Evolutionary conservation across 2,888 invertebrate genomes (phyloP).

Genomic region (Cryptocephalus primarius): DNA sequence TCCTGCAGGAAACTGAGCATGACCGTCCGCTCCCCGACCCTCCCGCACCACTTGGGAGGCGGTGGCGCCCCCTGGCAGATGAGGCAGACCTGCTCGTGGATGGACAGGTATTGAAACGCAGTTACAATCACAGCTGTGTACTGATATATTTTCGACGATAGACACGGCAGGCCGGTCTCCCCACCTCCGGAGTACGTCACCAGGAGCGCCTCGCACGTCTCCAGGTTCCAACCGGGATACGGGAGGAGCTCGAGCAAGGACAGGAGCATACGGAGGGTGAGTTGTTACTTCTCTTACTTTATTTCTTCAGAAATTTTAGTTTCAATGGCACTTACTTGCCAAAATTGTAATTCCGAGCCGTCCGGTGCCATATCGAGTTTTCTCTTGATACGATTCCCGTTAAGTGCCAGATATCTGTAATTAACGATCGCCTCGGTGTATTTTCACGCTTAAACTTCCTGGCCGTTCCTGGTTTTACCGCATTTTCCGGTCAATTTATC

Average conservation of each 20-base stretch:
- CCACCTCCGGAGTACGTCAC: conserved; percentile 56
- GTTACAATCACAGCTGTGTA: conserved; percentile 48
- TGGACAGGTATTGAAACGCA: conserved; percentile 82
- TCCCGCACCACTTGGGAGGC: conserved; percentile 44
- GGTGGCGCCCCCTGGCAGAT: conserved; percentile 41
- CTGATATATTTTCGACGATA: conserved; percentile 24
- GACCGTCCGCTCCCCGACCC: conserved; percentile 74
- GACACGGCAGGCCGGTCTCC: conserved; percentile 81
- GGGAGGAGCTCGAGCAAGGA: conserved; percentile 46
- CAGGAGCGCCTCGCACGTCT: conserved; percentile 29
- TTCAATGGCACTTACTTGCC: no score
- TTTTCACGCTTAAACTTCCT: no score
- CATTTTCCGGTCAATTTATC: no score
- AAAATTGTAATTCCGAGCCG: no score
- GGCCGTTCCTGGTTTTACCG: no score
- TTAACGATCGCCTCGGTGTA: no score
- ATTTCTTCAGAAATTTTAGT: conserved; percentile 10
- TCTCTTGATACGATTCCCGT: no score
- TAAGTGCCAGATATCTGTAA: no score
- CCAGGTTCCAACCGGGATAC: conserved; percentile 30
- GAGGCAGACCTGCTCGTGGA: conserved; percentile 86
- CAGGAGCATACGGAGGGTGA: conserved; percentile 53
- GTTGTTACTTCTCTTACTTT: conserved; percentile 19
- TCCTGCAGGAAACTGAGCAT: conserved; percentile 79
- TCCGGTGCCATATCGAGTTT: no score